Percentiles rank a stretch among this genome's conserved stretches.
Evolutionary conservation across 2,113 vertebrate species (phyloP).

Genomic region (Paralichthys olivaceus): DNA sequence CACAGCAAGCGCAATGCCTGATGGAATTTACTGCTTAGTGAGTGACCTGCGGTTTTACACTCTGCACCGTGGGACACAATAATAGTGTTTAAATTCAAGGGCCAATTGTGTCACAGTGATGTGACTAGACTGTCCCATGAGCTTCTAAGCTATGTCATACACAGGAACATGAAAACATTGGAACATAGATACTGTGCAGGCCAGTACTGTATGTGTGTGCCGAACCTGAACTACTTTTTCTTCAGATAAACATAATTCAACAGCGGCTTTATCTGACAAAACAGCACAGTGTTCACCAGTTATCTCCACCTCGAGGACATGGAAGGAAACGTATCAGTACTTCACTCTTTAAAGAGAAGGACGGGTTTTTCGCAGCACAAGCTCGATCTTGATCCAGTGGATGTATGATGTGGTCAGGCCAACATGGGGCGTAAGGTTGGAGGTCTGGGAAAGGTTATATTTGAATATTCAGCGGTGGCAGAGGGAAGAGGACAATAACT

Average conservation of each 20-base stretch:
- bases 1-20: no score
- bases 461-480: conserved; percentile 14
- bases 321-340: conserved; percentile 19
- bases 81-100: no score
- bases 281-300: not conserved
- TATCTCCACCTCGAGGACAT: conserved; percentile 18
- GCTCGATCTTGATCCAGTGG: not conserved
- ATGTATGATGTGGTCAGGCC: conserved; percentile 18
- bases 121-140: no score
- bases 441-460: conserved; percentile 14
- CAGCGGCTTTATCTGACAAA: conserved; percentile 35
- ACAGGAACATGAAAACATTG: not conserved
- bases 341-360: not conserved
- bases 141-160: no score
- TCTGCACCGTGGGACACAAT: no score
- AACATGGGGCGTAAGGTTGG: not conserved
- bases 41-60: no score
- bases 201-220: not conserved
- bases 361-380: not conserved
- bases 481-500: conserved; percentile 38
- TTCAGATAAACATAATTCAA: conserved; percentile 1
- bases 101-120: no score
- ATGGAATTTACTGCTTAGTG: no score
- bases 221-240: not conserved
- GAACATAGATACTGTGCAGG: not conserved